Evolutionary conservation across 2,888 invertebrate genomes (phyloP).

Genomic region (Euphydryas editha): DNA sequence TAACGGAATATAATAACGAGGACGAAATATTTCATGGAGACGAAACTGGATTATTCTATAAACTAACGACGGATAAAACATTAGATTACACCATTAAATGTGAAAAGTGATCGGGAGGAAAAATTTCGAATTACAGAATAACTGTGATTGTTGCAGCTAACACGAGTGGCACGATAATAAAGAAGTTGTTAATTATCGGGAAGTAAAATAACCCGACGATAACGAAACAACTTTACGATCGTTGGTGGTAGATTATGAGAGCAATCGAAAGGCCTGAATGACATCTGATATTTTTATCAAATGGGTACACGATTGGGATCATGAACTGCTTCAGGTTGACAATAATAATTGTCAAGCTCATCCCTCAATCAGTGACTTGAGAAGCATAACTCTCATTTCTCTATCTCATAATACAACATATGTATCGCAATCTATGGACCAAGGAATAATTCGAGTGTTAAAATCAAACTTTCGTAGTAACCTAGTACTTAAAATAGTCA

Average conservation of each 20-base stretch:
- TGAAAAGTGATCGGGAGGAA: too few species aligned
- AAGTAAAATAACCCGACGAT: slow-evolving; percentile 40
- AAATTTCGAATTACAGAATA: too few species aligned
- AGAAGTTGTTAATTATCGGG: slow-evolving; percentile 27
- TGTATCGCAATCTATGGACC: slow-evolving; percentile 42
- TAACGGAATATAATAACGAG: too few species aligned
- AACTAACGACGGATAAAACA: too few species aligned
- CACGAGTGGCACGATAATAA: slow-evolving; percentile 46
- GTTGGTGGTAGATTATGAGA: slow-evolving; percentile 35
- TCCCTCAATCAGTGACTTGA: slow-evolving; percentile 29
- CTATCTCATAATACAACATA: slow-evolving; percentile 40
- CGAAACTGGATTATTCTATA: too few species aligned
- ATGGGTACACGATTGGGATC: slow-evolving; percentile 35
- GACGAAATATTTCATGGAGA: too few species aligned
- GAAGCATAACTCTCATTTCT: slow-evolving; percentile 32
- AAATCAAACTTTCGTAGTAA: slow-evolving; percentile 36
- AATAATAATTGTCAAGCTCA: not conserved
- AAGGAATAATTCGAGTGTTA: slow-evolving; percentile 41
- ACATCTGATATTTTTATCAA: slow-evolving; percentile 31
- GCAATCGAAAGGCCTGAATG: slow-evolving; percentile 37
- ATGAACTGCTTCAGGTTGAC: slow-evolving; percentile 35
- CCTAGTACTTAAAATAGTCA: slow-evolving; percentile 11
- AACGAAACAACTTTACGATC: slow-evolving; percentile 33
- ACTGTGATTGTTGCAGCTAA: too few species aligned
- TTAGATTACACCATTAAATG: too few species aligned